Percentiles rank a stretch among this genome's conserved stretches.
Conservation (phyloP, 2,797 vertebrate genomes). For the Sardinella longiceps region DNA sequence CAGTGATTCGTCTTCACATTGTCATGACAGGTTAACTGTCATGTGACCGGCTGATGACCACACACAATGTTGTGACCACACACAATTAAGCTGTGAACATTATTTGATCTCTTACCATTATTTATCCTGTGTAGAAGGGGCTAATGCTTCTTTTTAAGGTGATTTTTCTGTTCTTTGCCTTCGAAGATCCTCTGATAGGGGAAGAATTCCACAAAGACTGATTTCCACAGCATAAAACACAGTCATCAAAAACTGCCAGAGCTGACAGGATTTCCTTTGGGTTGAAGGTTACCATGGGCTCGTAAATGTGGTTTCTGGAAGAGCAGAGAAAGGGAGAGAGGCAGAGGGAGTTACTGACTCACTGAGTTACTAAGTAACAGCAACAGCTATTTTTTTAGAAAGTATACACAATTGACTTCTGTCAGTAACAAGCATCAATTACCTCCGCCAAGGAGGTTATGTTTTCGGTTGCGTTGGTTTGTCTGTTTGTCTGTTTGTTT, state of each 20-base stretch:
- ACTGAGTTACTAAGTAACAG: too few species aligned
- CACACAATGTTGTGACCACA: neutral
- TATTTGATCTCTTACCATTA: neutral
- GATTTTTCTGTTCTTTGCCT: neutral
- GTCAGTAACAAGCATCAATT: neutral
- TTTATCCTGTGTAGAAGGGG: neutral
- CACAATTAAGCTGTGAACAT: neutral
- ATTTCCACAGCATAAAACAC: neutral
- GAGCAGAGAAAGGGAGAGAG: neutral
- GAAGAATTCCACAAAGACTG: neutral
- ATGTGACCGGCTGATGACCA: neutral
- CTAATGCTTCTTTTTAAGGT: neutral
- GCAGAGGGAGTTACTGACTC: neutral
- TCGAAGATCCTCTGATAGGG: neutral
- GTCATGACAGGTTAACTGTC: neutral
- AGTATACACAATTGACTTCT: neutral
- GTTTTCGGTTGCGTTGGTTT: too few species aligned
- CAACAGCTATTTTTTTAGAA: neutral
- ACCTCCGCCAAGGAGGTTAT: too few species aligned
- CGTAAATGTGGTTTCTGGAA: conserved; percentile 11
- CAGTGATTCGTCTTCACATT: neutral
- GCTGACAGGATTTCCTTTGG: conserved; percentile 26
- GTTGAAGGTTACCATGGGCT: neutral
- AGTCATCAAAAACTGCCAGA: neutral
- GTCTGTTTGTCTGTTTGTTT: too few species aligned